Conservation (phyloP, 2,113 vertebrate genomes). For the Dipodomys spectabilis region DNA sequence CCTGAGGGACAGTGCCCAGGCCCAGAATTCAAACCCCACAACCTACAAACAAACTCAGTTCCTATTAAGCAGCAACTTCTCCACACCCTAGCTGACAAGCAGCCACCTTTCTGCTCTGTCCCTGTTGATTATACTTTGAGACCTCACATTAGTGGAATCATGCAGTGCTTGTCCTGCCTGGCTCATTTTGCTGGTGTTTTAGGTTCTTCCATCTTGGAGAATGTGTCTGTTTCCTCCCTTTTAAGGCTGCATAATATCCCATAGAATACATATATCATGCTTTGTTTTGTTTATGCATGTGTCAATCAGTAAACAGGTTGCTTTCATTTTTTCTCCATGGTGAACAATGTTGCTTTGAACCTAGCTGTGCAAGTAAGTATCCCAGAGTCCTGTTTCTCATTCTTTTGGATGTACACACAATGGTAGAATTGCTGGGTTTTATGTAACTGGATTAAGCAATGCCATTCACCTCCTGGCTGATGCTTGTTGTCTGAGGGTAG, state of each 20-base stretch:
- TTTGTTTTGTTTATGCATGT: not conserved
- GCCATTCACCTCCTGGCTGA: not conserved
- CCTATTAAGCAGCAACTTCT: not conserved
- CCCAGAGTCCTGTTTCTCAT: not conserved
- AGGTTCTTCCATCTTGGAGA: not conserved
- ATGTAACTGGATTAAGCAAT: not conserved
- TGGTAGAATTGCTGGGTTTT: not conserved
- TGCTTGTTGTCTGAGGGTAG: not conserved
- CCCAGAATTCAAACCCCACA: too few species aligned
- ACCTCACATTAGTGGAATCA: not conserved
- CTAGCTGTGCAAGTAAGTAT: not conserved
- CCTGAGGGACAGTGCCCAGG: too few species aligned
- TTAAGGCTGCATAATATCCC: not conserved
- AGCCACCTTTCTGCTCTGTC: not conserved
- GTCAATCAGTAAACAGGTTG: not conserved
- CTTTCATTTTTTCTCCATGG: not conserved
- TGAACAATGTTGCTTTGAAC: not conserved
- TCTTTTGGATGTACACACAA: not conserved
- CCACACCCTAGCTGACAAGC: not conserved
- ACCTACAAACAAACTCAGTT: not conserved
- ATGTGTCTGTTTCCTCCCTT: not conserved
- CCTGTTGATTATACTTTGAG: not conserved
- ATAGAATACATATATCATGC: not conserved
- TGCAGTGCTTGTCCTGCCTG: not conserved
- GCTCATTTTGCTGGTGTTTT: not conserved